Evolutionary conservation across 2,113 vertebrate species (phyloP).

Genomic region (Carassius carassius): DNA sequence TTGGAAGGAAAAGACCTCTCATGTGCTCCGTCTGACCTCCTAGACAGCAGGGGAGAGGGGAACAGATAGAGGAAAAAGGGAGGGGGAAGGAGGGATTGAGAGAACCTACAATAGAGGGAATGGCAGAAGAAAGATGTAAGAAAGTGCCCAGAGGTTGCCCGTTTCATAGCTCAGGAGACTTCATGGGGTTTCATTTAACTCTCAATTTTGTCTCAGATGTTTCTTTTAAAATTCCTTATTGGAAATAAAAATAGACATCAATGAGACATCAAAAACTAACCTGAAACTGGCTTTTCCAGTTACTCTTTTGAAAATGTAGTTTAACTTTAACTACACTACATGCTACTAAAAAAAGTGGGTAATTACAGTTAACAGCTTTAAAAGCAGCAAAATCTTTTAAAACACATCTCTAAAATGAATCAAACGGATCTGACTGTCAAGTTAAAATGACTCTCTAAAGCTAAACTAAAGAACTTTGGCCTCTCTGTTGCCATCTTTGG

Average conservation of each 20-base stretch:
- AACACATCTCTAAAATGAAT: neutral
- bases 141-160: conserved; percentile 1
- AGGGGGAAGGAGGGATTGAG: conserved; percentile 36
- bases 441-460: neutral
- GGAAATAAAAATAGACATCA: neutral
- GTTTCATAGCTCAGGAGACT: neutral
- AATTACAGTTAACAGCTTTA: neutral
- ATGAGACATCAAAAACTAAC: neutral
- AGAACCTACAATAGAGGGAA: neutral
- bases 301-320: neutral
- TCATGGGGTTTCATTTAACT: conserved; percentile 8
- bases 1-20: conserved; percentile 75
- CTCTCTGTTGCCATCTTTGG: neutral
- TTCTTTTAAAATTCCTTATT: conserved; percentile 8
- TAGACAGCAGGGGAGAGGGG: conserved; percentile 70
- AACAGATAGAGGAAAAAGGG: conserved; percentile 47
- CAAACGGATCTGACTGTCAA: neutral
- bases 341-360: neutral
- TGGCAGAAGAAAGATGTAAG: neutral
- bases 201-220: conserved; percentile 6
- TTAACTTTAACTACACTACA: neutral
- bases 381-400: neutral
- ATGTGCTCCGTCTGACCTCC: conserved; percentile 76
- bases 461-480: neutral
- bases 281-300: neutral